phyloP scores from a whole-genome alignment of 2,113 vertebrate genomes.

The Axis porcinus region DNA sequence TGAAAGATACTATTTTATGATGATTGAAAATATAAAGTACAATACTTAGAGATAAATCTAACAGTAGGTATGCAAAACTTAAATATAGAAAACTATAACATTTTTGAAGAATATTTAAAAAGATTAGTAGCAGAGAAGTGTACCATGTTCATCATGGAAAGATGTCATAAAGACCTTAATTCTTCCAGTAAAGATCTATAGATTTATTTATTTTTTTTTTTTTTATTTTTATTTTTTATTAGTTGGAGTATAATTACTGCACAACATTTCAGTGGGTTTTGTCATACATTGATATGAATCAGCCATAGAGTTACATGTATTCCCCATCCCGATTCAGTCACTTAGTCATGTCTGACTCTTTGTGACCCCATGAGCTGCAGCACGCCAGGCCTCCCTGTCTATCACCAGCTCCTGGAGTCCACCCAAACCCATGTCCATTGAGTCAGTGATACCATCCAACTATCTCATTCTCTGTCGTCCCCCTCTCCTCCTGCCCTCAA shows the following conservation, averaged over 20 bases:
- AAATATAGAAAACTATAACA: neutral
- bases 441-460: neutral
- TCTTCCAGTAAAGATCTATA: neutral
- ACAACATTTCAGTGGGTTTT: no score
- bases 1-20: neutral
- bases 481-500: neutral
- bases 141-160: neutral
- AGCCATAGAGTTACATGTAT: no score
- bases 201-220: no score
- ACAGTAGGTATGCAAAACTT: neutral
- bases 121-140: neutral
- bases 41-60: neutral
- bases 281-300: no score
- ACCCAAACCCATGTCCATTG: neutral
- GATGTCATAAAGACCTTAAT: neutral
- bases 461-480: rapidly evolving
- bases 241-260: no score
- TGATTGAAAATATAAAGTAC: neutral
- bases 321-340: no score
- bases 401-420: neutral
- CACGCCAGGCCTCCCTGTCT: neutral
- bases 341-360: neutral
- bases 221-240: no score
- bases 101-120: neutral
- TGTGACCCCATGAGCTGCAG: neutral